These are phyloP conservation scores for Pilophorus perplexus DNA, from an alignment of 2,888 invertebrate genomes.

Conservation along the genomic window DNA sequence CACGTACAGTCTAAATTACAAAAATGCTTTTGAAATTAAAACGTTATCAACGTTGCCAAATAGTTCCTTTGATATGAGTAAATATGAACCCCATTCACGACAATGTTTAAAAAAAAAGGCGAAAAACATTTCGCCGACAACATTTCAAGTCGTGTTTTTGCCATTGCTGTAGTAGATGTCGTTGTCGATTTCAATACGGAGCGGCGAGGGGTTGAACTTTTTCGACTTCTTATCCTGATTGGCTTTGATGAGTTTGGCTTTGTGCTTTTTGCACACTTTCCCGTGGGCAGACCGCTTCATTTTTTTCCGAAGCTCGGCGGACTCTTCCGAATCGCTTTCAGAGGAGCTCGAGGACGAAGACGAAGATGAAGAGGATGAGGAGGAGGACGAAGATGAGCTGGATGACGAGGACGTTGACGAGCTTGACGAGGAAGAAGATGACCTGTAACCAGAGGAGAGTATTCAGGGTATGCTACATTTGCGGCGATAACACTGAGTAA, in stretches of 20 bases:
- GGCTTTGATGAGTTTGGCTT: conserved; percentile 16
- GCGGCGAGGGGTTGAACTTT: conserved; percentile 37
- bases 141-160: conserved; percentile 15
- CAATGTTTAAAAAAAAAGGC: too few relatives aligned
- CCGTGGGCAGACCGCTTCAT: conserved; percentile 33
- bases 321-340: conserved; percentile 45
- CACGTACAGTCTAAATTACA: too few relatives aligned
- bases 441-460: conserved; percentile 20
- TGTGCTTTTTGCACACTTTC: conserved; percentile 30
- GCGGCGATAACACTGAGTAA: neutral
- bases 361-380: conserved; percentile 24
- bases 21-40: too few relatives aligned
- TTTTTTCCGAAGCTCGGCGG: conserved; percentile 26
- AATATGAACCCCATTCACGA: too few relatives aligned
- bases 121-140: too few relatives aligned
- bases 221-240: conserved; percentile 27
- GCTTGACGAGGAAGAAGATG: conserved; percentile 25
- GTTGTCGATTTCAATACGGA: conserved; percentile 48
- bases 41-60: too few relatives aligned
- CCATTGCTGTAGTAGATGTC: conserved; percentile 46
- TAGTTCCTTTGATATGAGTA: too few relatives aligned
- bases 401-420: conserved; percentile 24
- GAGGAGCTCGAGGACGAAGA: conserved; percentile 40
- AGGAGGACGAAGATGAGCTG: conserved; percentile 29
- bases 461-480: neutral